Conservation (phyloP, 2,888 invertebrate species). For the Nemoura dubitans region DNA sequence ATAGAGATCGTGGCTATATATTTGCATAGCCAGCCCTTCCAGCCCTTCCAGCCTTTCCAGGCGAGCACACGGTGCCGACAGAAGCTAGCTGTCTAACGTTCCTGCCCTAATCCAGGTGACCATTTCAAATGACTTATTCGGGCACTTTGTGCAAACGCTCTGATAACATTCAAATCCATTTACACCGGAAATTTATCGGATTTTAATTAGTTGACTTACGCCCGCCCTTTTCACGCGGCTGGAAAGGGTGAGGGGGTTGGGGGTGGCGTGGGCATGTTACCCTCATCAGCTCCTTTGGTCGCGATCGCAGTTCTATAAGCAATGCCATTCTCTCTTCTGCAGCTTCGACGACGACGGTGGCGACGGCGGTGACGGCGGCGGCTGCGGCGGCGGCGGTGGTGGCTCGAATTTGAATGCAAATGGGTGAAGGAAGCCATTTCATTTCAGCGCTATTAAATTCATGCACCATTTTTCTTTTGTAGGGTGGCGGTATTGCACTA, state of each 20-base stretch:
- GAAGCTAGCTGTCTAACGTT: conserved; percentile 3
- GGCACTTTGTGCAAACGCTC: conserved; percentile 40
- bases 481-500: conserved; percentile 55
- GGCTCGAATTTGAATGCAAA: conserved; percentile 54
- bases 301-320: conserved; percentile 31
- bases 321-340: conserved; percentile 53
- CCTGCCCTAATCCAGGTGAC: conserved; percentile 16
- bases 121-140: conserved; percentile 21
- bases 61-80: neutral
- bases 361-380: neutral
- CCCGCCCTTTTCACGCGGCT: conserved; percentile 9
- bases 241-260: neutral
- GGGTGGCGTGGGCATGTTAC: conserved; percentile 30
- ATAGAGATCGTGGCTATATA: neutral
- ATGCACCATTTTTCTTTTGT: conserved; percentile 53
- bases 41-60: neutral
- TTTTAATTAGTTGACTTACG: conserved; percentile 50
- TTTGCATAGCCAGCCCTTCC: neutral
- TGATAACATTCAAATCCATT: conserved; percentile 48
- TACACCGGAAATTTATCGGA: conserved; percentile 44
- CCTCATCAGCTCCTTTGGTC: conserved; percentile 42
- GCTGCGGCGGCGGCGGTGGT: neutral
- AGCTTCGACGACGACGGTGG: conserved; percentile 44
- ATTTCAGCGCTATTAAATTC: conserved; percentile 54
- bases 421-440: conserved; percentile 53